A percentile compares a stretch with the other conserved stretches of the same genome.
Evolutionary conservation across 1,140 invertebrate species (phyloP).

Genomic region (Fragariocoptes setiger): DNA sequence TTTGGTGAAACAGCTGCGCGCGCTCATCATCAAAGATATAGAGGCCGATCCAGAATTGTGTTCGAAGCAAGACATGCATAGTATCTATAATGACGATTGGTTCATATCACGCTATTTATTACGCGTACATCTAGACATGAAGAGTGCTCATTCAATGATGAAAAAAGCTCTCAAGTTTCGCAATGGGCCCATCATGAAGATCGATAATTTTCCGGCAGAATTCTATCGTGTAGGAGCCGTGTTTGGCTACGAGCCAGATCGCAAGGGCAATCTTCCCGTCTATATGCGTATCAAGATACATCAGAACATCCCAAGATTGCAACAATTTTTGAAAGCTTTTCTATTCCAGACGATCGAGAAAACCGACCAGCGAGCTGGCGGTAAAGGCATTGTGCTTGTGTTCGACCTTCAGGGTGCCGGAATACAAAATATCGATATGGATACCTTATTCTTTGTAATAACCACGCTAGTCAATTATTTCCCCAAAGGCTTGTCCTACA

Average conservation of each 20-base stretch:
- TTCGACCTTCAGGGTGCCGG: neutral
- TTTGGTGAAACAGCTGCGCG: neutral
- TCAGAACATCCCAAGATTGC: neutral
- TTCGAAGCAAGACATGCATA: neutral
- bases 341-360: neutral
- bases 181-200: conserved; percentile 5
- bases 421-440: conserved; percentile 3
- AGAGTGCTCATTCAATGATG: conserved; percentile 5
- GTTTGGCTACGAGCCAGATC: neutral
- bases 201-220: conserved; percentile 5
- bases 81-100: conserved; percentile 17
- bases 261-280: neutral
- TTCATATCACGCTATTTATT: conserved; percentile 9
- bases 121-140: conserved; percentile 3
- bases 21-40: neutral
- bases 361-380: neutral
- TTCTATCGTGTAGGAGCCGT: conserved; percentile 1
- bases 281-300: neutral
- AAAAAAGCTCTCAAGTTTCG: conserved; percentile 8
- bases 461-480: conserved; percentile 4
- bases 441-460: conserved; percentile 3
- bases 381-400: neutral
- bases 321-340: neutral
- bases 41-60: neutral
- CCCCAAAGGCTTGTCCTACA: conserved; percentile 3